Evolutionary conservation across 2,888 invertebrate species (phyloP), one percentile per base, ranked within the genome.

Genomic region (Tenthredo distinguenda): DNA sequence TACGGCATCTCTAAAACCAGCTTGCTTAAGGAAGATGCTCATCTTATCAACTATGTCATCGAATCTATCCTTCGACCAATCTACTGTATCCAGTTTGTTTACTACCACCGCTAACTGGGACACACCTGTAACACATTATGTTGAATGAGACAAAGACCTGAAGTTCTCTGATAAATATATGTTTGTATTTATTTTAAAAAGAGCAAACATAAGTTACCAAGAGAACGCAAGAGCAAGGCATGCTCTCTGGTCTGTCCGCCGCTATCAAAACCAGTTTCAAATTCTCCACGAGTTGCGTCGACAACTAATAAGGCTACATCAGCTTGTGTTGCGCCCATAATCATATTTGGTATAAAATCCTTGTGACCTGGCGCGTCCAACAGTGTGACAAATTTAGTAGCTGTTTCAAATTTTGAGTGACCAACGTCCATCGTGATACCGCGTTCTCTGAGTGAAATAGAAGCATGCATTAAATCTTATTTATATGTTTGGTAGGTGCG

Each of bases 301-400:
- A 99, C 98, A 0, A 99, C 99, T 34, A 99, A 94, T 50, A 99
- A 94, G 18, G 99, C 99, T 0, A 98, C 99, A 94, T 99, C 99
- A 2, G 99, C 99, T 94, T 99, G 99, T 0, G 99, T 98, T 1
- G 99, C 99, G 21, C 99, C 99, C 18, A 98, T 98, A 89, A 99
- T 99, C 99, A 99, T 99, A 91, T 99, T 99, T 1, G 99, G 99
- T 92, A 99, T 99, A 92, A 99, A 99, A 93, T 99, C 99, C 93
- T 98, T 99, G 93, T 99, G 99, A 0, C 99, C 99, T 0, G 99
- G 99, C 43, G 99, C 99, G 95, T 99, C 99, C 85, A 99, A 94
- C 74, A 99, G 94, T 0, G 97, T 97, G 0, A 98, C 96, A 71
- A 94, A 92, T 94, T 98, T 98, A 2, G 96, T 96, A 84, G 96